phyloP scores from a whole-genome alignment of 2,113 vertebrate species.

The Puma concolor region DNA sequence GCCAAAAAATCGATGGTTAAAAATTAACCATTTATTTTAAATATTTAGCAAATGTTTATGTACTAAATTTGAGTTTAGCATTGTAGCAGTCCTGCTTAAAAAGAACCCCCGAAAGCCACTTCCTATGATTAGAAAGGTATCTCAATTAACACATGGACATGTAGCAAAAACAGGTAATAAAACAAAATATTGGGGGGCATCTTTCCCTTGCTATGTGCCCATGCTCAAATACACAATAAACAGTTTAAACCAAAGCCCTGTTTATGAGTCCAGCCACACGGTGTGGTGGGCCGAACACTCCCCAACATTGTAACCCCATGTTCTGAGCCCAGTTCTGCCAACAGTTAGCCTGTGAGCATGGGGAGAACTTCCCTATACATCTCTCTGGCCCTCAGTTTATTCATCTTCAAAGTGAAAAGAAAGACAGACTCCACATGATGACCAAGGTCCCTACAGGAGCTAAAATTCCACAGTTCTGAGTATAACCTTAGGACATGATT shows the following conservation, averaged over 20 bases:
- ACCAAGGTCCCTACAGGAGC: background rate
- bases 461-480: background rate
- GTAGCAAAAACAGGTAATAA: background rate
- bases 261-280: background rate
- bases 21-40: slow-evolving; percentile 53
- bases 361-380: background rate
- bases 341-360: background rate
- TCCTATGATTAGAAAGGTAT: background rate
- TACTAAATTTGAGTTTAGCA: background rate
- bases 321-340: background rate
- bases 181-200: background rate
- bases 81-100: background rate
- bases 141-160: background rate
- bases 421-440: background rate
- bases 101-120: background rate
- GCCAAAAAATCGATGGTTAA: background rate
- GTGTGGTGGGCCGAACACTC: no score
- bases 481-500: background rate
- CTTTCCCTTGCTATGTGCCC: background rate
- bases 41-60: slow-evolving; percentile 41
- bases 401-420: background rate
- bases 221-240: background rate
- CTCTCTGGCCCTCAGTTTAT: background rate
- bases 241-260: background rate
- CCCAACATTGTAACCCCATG: no score